Evolutionary conservation across 2,797 vertebrate species (phyloP).

Genomic region (Siniperca obscura): DNA sequence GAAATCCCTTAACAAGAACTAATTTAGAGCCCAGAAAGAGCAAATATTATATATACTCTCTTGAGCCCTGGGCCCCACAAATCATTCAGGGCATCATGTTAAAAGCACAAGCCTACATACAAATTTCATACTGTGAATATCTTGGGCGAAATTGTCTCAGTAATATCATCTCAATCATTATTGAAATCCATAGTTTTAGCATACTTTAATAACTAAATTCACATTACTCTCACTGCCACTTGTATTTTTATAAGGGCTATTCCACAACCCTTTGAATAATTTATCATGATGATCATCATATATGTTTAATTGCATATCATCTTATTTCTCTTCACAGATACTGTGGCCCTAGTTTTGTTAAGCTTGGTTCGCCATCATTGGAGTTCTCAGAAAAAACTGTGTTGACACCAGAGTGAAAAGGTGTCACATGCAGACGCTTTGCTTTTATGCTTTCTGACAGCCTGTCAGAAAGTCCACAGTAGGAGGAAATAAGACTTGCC

Average conservation of each 20-base stretch:
- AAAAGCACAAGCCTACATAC: background rate
- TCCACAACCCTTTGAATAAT: constrained; percentile 2
- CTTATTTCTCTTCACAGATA: constrained; percentile 6
- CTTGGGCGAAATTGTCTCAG: background rate
- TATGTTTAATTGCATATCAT: constrained; percentile 1
- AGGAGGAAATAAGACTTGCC: constrained; percentile 14
- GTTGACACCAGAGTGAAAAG: constrained; percentile 47
- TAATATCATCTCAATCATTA: constrained; percentile 8
- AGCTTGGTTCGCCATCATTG: background rate
- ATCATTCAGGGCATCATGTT: constrained; percentile 12
- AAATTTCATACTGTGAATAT: constrained; percentile 15
- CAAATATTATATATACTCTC: constrained; percentile 7
- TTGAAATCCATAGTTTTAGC: background rate
- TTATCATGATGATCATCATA: background rate
- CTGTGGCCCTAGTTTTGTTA: background rate
- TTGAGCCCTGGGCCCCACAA: background rate
- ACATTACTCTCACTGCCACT: background rate
- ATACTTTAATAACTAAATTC: constrained; percentile 1
- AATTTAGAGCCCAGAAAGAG: constrained; percentile 9
- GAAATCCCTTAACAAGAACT: constrained; percentile 1
- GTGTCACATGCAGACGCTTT: constrained; percentile 42
- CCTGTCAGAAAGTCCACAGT: constrained; percentile 46
- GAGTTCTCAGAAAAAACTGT: constrained; percentile 4
- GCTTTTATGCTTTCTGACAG: constrained; percentile 54
- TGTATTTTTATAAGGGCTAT: background rate